Percentiles rank a stretch among this genome's conserved stretches.
Conservation (phyloP, 2,113 vertebrate genomes). For the Choloepus hoffmanni region DNA sequence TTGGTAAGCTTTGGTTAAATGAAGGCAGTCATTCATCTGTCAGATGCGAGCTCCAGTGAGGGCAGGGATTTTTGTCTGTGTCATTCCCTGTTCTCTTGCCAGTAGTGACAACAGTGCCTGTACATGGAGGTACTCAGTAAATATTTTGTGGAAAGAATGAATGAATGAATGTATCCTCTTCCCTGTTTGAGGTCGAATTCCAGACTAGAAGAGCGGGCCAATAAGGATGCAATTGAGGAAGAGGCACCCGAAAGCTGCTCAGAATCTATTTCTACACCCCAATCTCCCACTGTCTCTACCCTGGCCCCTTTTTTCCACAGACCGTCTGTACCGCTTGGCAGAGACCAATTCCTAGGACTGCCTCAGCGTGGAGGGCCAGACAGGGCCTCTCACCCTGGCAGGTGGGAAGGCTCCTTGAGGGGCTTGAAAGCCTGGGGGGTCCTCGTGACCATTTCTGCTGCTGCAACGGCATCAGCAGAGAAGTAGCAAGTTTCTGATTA, state of each 20-base stretch:
- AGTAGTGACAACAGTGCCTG: not conserved
- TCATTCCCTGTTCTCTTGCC: not conserved
- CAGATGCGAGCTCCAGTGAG: not conserved
- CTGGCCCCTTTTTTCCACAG: not conserved
- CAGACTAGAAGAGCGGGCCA: not conserved
- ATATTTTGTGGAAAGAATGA: not conserved
- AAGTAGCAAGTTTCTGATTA: not conserved
- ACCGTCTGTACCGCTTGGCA: not conserved
- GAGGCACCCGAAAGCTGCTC: not conserved
- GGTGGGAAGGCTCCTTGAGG: not conserved
- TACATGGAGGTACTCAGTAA: not conserved
- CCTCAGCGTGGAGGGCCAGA: not conserved
- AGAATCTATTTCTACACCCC: not conserved
- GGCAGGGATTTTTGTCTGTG: not conserved
- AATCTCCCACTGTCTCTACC: not conserved
- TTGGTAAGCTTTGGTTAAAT: not conserved
- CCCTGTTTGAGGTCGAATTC: constrained; percentile 1
- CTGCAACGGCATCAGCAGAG: not conserved
- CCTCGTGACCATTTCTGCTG: constrained; percentile 19
- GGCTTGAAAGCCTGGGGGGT: not conserved
- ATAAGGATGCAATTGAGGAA: not conserved
- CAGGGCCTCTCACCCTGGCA: not conserved
- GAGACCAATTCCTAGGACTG: not conserved
- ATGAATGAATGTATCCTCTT: not conserved
- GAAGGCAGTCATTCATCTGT: not conserved